Conservation (phyloP, 1,140 invertebrate genomes). For the Lethrus apterus region DNA sequence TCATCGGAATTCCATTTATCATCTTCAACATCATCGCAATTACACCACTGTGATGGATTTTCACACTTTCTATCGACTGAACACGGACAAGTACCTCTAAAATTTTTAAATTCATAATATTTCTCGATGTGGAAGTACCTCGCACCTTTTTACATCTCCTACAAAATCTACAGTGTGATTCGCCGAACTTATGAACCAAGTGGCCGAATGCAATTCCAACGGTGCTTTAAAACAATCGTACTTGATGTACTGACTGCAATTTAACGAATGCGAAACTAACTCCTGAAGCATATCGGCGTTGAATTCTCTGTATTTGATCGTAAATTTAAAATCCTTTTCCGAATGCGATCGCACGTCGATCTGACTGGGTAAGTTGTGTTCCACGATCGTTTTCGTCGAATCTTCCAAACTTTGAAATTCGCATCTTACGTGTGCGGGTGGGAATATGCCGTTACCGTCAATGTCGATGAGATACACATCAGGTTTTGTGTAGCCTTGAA, state of each 20-base stretch:
- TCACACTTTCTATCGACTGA: constrained; percentile 70
- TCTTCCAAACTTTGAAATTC: constrained; percentile 81
- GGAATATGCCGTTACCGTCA: constrained; percentile 85
- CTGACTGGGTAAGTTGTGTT: constrained; percentile 87
- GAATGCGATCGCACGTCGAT: constrained; percentile 71
- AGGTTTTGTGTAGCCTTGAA: constrained; percentile 72
- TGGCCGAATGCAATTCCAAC: constrained; percentile 77
- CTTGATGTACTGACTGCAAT: constrained; percentile 83
- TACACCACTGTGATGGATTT: constrained; percentile 73
- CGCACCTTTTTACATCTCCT: constrained; percentile 73
- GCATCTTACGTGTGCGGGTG: constrained; percentile 83
- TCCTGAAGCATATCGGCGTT: constrained; percentile 83
- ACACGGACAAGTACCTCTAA: constrained; percentile 58
- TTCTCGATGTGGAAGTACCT: no score
- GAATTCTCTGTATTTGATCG: constrained; percentile 82
- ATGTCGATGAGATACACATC: constrained; percentile 89
- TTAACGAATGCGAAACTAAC: constrained; percentile 79
- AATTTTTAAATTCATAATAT: no score
- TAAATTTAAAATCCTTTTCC: constrained; percentile 73
- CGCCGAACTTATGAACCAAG: constrained; percentile 80
- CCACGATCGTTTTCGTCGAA: constrained; percentile 83
- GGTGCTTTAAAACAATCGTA: constrained; percentile 88
- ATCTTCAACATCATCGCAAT: constrained; percentile 75
- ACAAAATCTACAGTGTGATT: constrained; percentile 74
- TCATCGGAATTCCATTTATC: constrained; percentile 83